A percentile compares a stretch with the other conserved stretches of the same genome.
These are phyloP conservation scores for Hexactinellida sp. DNA, from an alignment of 37 sponge, comb jelly and placozoan genomes.

Conservation along the genomic window DNA sequence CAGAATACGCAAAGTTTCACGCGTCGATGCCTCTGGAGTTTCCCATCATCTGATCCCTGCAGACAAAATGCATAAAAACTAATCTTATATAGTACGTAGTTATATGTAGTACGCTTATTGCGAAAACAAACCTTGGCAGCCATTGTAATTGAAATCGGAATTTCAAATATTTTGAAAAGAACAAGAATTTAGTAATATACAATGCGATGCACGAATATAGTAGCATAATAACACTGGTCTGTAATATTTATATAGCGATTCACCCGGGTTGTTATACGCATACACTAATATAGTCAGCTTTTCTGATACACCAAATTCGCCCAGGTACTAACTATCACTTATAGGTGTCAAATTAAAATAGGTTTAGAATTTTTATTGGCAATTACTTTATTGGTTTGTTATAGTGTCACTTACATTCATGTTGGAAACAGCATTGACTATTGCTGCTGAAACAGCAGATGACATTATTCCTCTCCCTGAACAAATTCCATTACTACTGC, in stretches of 20 bases:
- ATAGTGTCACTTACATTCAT: constrained; percentile 11
- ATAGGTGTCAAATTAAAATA: neutral
- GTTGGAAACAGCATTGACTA: neutral
- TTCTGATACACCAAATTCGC: neutral
- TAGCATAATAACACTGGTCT: neutral
- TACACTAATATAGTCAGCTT: neutral
- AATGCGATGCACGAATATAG: neutral
- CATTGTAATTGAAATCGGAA: neutral
- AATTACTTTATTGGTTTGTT: too few relatives aligned
- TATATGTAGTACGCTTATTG: neutral
- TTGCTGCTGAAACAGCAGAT: neutral
- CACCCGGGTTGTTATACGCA: neutral
- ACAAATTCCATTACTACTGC: constrained; percentile 8
- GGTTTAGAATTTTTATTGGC: neutral
- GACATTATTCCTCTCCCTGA: neutral
- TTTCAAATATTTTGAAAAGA: too few relatives aligned
- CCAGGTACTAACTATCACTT: neutral
- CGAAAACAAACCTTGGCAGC: neutral
- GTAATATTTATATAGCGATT: neutral
- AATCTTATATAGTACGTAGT: neutral
- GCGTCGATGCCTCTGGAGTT: neutral
- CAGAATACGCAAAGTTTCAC: constrained; percentile 86
- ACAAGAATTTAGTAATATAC: neutral
- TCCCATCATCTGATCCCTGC: neutral
- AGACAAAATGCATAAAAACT: neutral